A percentile compares a stretch with the other conserved stretches of the same genome.
These are phyloP conservation scores for Phasianus colchicus DNA, from an alignment of 2,113 vertebrate genomes.

Conservation along the genomic window DNA sequence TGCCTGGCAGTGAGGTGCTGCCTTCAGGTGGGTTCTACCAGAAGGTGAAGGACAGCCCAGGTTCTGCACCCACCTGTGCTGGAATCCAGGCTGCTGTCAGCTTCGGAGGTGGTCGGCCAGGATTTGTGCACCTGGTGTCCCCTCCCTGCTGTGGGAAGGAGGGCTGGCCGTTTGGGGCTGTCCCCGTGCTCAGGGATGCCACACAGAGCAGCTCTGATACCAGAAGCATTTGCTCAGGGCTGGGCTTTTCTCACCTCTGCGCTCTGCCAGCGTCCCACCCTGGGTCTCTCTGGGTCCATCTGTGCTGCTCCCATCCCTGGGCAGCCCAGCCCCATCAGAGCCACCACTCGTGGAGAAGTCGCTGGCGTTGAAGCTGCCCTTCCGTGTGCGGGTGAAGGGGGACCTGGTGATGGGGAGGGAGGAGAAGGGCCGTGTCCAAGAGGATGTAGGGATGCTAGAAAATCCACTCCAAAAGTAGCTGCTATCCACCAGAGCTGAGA, in stretches of 20 bases:
- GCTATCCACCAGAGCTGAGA: accelerated
- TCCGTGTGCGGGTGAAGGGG: conserved; percentile 75
- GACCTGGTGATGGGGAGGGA: conserved; percentile 65
- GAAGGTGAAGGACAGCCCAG: background rate
- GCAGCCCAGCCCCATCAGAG: conserved; percentile 39
- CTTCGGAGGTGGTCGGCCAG: conserved; percentile 86
- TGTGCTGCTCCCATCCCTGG: conserved; percentile 21
- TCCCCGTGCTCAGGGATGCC: background rate
- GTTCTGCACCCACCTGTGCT: conserved; percentile 73
- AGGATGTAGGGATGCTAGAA: background rate
- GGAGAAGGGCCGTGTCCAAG: accelerated
- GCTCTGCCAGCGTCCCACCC: conserved; percentile 26
- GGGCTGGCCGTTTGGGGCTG: accelerated
- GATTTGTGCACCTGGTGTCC: conserved; percentile 90
- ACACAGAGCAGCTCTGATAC: background rate
- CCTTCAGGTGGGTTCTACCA: background rate
- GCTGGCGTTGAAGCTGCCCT: conserved; percentile 81
- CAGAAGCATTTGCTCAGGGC: accelerated
- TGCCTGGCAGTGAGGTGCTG: background rate
- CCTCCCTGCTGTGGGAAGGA: conserved; percentile 73
- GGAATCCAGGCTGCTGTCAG: conserved; percentile 80
- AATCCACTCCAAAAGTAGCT: background rate
- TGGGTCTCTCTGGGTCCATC: conserved; percentile 64
- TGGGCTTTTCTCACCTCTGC: conserved; percentile 78
- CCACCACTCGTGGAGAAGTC: conserved; percentile 58